Evolutionary conservation across 2,888 invertebrate genomes (phyloP).

Genomic region (Agrochola circellaris): DNA sequence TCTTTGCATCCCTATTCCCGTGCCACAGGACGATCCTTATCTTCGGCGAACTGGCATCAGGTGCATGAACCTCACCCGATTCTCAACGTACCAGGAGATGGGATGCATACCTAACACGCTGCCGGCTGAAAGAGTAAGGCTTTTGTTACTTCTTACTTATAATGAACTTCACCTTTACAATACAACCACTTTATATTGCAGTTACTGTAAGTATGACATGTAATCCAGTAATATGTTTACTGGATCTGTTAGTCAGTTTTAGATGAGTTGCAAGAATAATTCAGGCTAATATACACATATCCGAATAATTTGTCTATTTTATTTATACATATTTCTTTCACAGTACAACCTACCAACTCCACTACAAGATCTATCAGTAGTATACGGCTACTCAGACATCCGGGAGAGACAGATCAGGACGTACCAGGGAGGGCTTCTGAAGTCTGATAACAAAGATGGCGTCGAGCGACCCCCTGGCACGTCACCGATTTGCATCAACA

Average conservation of each 20-base stretch:
- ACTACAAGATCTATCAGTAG: slow-evolving; percentile 67
- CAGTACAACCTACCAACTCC: slow-evolving; percentile 60
- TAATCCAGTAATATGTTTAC: too few species aligned
- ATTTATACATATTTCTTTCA: not conserved
- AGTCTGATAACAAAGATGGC: slow-evolving; percentile 64
- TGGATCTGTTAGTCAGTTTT: not conserved
- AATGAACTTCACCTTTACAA: not conserved
- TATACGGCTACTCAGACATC: slow-evolving; percentile 67
- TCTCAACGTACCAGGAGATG: slow-evolving; percentile 72
- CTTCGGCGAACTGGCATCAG: slow-evolving; percentile 70
- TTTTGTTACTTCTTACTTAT: not conserved
- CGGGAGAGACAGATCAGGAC: slow-evolving; percentile 59
- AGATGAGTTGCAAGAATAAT: not conserved
- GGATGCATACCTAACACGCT: slow-evolving; percentile 70
- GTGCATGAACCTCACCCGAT: slow-evolving; percentile 75
- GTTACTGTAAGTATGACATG: not conserved
- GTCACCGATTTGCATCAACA: slow-evolving; percentile 49
- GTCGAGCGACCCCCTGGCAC: slow-evolving; percentile 66
- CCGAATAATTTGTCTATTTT: not conserved
- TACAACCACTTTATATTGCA: not conserved
- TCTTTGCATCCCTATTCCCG: slow-evolving; percentile 70
- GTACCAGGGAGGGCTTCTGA: slow-evolving; percentile 67
- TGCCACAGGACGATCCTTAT: slow-evolving; percentile 74
- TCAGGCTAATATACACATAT: not conserved
- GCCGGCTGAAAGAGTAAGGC: slow-evolving; percentile 72